Percentiles rank a stretch among this genome's conserved stretches.
Conservation (phyloP, 2,113 vertebrate genomes). For the Emydocephalus ijimae region DNA sequence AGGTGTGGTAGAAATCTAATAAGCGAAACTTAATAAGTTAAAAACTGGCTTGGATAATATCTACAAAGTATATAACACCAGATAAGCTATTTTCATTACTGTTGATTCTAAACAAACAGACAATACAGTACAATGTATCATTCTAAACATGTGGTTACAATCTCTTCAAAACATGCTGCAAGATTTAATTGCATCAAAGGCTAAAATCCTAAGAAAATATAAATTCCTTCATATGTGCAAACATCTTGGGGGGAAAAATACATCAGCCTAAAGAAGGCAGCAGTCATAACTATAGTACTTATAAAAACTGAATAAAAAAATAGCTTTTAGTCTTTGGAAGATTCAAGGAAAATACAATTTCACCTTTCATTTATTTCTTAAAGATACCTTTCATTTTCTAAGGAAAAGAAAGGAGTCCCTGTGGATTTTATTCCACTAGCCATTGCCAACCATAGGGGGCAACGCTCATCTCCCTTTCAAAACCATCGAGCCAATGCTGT, state of each 20-base stretch:
- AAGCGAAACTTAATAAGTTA: neutral
- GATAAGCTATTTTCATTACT: neutral
- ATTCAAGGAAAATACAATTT: neutral
- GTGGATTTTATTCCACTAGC: neutral
- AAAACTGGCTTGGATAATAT: neutral
- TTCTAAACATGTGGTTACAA: neutral
- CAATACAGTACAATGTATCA: neutral
- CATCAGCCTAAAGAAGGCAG: neutral
- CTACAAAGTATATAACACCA: neutral
- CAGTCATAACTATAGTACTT: neutral
- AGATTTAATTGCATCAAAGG: neutral
- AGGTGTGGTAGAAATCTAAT: neutral
- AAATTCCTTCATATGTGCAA: neutral
- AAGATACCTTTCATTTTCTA: neutral
- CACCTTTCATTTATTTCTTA: neutral
- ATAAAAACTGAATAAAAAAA: neutral
- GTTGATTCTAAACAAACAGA: neutral
- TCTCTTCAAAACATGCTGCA: neutral
- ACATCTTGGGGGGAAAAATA: neutral
- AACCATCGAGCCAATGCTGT: neutral
- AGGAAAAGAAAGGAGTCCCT: neutral
- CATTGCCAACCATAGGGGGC: neutral
- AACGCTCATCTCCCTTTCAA: neutral
- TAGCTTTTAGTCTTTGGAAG: neutral
- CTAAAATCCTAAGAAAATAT: neutral